A percentile compares a stretch with the other conserved stretches of the same genome.
phyloP scores from a whole-genome alignment of 2,113 vertebrate genomes.

The Delphinapterus leucas region DNA sequence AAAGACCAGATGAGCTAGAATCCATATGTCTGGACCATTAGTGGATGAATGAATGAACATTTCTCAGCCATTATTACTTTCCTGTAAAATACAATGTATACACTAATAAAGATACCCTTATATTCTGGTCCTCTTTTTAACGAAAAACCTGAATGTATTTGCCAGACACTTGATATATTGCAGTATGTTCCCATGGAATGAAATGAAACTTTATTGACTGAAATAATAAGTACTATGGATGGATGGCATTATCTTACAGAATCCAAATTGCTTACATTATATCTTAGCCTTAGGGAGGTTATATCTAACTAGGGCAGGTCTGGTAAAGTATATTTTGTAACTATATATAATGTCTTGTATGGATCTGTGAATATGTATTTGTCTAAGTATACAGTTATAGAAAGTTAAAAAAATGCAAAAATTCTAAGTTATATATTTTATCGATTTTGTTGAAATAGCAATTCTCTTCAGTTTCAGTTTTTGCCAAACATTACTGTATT shows the following conservation, averaged over 20 bases:
- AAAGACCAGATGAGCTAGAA: neutral
- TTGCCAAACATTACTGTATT: neutral
- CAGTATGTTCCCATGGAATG: neutral
- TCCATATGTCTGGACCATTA: neutral
- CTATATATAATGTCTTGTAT: neutral
- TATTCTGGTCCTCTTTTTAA: neutral
- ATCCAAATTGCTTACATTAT: neutral
- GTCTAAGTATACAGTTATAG: neutral
- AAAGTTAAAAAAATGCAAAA: neutral
- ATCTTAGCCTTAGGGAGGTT: neutral
- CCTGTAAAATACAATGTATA: neutral
- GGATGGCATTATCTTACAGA: neutral
- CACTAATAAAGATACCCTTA: neutral
- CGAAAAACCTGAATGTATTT: neutral
- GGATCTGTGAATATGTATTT: neutral
- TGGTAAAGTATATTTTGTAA: neutral
- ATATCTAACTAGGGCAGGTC: neutral
- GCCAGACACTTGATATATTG: neutral
- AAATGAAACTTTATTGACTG: neutral
- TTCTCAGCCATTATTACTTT: neutral
- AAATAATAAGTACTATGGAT: neutral
- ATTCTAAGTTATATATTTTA: neutral
- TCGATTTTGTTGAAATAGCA: slow-evolving; percentile 18
- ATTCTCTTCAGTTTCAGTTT: neutral
- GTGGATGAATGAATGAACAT: neutral